Base-by-base conservation (phyloP, 2,888 invertebrate species). In the Chrysolina haemoptera region DNA sequence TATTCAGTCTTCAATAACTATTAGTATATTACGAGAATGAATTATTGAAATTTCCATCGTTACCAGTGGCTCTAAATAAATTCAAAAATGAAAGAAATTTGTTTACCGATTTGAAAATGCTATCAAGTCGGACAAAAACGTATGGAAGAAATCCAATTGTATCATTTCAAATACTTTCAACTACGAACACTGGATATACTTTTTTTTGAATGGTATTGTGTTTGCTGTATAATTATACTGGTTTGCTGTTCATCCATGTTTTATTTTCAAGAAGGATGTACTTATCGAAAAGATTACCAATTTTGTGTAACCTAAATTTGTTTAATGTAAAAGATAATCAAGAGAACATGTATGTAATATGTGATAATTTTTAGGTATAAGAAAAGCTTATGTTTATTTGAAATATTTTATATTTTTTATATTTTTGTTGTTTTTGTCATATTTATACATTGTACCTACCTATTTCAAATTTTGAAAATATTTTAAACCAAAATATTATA, bases 321-420 rank as follows among this genome's bases (percentile, higher is more conserved):
- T 62, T 68, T 48, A 70, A 48, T 68, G 62, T 77, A 73, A 74
- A 68, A 50, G 76, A 74, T 77, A 71, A 74, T 77, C 72, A 78
- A 76, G 74, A 70, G 75, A 62, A 76, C 69, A 71, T 73, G 73
- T 77, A 75, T 74, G 75, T 73, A 79, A 71, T 80, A 81, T 81
- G 81, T 81, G 81, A 81, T 81, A 81, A 81, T 81, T 81, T 81
- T 64, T 80, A 80, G 77, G 64, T 70, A 65, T 81, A 81, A 81
- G 79, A 71, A 73, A 74, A 78, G 76, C 75, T 78, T 73, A 76
- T 78, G 75, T 78, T 73, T 76, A 78, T 77, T 76, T 76, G 73
- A 74, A 73, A 78, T 78, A 76, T 76, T 78, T 80, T 77, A 77
- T 77, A 77, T 76, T 77, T 74, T 75, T 78, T 77, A 76, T 79